phyloP scores from a whole-genome alignment of 1,140 invertebrate species.

The Dinothrombium tinctorium region DNA sequence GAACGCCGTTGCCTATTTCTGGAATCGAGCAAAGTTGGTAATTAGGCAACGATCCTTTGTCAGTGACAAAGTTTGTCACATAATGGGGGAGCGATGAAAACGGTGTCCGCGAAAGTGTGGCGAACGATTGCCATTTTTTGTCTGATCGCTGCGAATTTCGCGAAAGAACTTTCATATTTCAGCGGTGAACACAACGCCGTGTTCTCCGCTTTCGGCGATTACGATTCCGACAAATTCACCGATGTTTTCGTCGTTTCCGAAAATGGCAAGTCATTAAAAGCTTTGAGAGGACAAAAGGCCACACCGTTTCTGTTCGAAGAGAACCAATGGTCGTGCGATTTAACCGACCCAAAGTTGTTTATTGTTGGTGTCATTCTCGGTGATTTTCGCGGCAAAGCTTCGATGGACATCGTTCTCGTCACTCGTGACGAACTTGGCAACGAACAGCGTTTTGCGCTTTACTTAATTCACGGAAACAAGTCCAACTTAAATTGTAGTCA shows the following conservation, averaged over 20 bases:
- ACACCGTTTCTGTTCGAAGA: background rate
- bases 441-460: background rate
- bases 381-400: constrained; percentile 79
- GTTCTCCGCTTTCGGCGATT: constrained; percentile 83
- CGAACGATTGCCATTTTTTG: too few species aligned
- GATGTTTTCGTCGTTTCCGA: constrained; percentile 62
- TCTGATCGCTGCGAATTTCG: too few species aligned
- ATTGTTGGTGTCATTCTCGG: constrained; percentile 48
- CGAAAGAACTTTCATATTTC: too few species aligned
- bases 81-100: too few species aligned
- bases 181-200: too few species aligned
- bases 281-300: constrained; percentile 34
- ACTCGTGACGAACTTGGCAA: constrained; percentile 17
- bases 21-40: too few species aligned
- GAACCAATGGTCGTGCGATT: background rate
- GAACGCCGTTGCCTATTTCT: too few species aligned
- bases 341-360: background rate
- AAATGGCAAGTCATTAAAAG: constrained; percentile 35
- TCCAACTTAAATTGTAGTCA: constrained; percentile 17
- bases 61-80: too few species aligned
- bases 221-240: constrained; percentile 81
- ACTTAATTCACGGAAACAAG: constrained; percentile 16
- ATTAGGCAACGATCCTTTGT: too few species aligned
- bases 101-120: too few species aligned
- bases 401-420: constrained; percentile 70